Percentiles rank a stretch among this genome's conserved stretches.
Conservation (phyloP, 2,113 vertebrate genomes). For the Tenrec ecaudatus region DNA sequence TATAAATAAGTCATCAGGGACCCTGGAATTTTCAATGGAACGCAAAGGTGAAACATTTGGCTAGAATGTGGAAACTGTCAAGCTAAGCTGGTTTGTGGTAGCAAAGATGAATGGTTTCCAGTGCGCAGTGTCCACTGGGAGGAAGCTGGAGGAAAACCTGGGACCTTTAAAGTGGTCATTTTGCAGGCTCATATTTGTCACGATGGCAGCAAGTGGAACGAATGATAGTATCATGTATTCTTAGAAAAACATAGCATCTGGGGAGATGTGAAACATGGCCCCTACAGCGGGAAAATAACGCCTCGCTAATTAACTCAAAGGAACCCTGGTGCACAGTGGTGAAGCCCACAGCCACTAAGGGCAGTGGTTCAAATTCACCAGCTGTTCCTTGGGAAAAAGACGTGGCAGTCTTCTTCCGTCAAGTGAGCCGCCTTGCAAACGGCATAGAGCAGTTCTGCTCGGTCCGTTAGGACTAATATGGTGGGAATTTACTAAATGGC, state of each 20-base stretch:
- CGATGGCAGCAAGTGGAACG: slow-evolving; percentile 62
- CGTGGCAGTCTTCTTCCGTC: not conserved
- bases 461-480: not conserved
- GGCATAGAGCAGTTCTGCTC: not conserved
- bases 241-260: slow-evolving; percentile 60
- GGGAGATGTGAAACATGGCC: not conserved
- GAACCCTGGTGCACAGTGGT: not conserved
- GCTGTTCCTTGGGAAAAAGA: not conserved
- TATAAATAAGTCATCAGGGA: slow-evolving; percentile 70
- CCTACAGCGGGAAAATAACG: not conserved
- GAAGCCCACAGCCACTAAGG: not conserved
- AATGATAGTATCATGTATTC: slow-evolving; percentile 48
- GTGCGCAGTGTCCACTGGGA: slow-evolving; percentile 57
- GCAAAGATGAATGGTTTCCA: slow-evolving; percentile 74
- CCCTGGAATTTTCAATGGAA: not conserved
- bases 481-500: not conserved
- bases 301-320: not conserved
- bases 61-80: slow-evolving; percentile 63
- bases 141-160: slow-evolving; percentile 69
- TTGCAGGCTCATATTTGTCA: slow-evolving; percentile 46
- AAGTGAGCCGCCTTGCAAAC: not conserved
- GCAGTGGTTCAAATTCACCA: not conserved
- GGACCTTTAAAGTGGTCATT: slow-evolving; percentile 35
- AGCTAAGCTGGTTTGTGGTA: slow-evolving; percentile 69
- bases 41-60: slow-evolving; percentile 62